Evolutionary conservation across 2,888 invertebrate species (phyloP), one percentile per base, ranked within the genome.

Genomic region (Agonum fuliginosum): DNA sequence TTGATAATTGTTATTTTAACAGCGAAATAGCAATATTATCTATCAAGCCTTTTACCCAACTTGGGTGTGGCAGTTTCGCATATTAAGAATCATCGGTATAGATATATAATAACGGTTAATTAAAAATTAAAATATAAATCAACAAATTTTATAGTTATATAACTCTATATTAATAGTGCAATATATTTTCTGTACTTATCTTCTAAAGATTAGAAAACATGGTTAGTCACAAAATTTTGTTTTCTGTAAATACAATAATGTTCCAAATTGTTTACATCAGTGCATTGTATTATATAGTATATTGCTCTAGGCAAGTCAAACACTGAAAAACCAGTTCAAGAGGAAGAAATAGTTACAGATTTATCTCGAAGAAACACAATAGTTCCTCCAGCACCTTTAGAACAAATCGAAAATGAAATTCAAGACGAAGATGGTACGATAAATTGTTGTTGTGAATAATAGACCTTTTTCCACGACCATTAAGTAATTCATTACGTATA

Each of bases 341-440:
- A 81, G 72, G 80, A 82, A 78, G 82, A 81, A 65, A 82, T 82
- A 51, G 79, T 82, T 43, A 83, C 85, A 24, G 87, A 87, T 82
- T 82, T 88, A 77, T 83, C 86, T 1, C 83, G 89, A 80, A 84
- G 88, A 80, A 87, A 88, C 80, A 89, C 89, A 0, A 85, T 89
- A 70, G 84, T 88, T 17, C 84, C 87, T 46, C 88, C 88, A 20
- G 85, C 86, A 22, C 82, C 82, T 62, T 82, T 85, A 14, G 84
- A 86, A 81, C 85, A 86, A 81, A 82, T 87, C 12, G 84, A 85
- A 81, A 82, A 81, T 70, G 83, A 84, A 37, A 82, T 84, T 71
- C 84, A 85, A 78, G 54, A 54, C 24, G 84, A 85, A 78, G 85
- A 85, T 84, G 86, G 85, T 85, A 84, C 20, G 65, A 14, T 46